phyloP scores from a whole-genome alignment of 1,140 invertebrate genomes.

The Leptopilina clavipes region DNA sequence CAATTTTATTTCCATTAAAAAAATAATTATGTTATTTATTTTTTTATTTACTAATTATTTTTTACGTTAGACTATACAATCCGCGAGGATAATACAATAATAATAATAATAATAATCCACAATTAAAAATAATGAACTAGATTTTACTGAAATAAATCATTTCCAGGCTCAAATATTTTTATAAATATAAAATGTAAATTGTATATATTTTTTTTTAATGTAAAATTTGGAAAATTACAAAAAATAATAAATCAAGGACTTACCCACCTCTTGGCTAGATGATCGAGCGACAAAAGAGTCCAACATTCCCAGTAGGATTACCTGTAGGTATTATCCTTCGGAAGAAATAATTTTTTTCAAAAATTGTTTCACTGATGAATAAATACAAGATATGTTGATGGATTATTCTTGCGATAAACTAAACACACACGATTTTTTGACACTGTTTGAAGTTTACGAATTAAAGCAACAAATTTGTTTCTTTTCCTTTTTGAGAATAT shows the following conservation, averaged over 20 bases:
- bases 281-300: slow-evolving; percentile 64
- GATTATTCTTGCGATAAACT: neutral
- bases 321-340: slow-evolving; percentile 8
- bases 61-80: no score
- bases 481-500: neutral
- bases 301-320: slow-evolving; percentile 67
- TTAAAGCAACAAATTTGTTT: neutral
- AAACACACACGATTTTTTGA: neutral
- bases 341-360: neutral
- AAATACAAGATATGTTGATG: no score
- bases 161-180: no score
- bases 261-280: slow-evolving; percentile 72
- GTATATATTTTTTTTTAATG: no score
- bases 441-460: neutral
- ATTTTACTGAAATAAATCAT: no score
- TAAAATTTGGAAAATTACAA: neutral
- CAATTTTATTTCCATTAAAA: neutral
- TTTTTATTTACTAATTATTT: no score
- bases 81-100: no score
- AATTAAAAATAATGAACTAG: no score
- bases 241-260: slow-evolving; percentile 54
- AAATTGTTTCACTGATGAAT: neutral
- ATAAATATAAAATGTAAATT: no score
- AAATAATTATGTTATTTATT: slow-evolving; percentile 12
- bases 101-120: no score